Percentiles rank a stretch among this genome's conserved stretches.
phyloP scores from a whole-genome alignment of 2,113 vertebrate genomes.

The Eira barbara region DNA sequence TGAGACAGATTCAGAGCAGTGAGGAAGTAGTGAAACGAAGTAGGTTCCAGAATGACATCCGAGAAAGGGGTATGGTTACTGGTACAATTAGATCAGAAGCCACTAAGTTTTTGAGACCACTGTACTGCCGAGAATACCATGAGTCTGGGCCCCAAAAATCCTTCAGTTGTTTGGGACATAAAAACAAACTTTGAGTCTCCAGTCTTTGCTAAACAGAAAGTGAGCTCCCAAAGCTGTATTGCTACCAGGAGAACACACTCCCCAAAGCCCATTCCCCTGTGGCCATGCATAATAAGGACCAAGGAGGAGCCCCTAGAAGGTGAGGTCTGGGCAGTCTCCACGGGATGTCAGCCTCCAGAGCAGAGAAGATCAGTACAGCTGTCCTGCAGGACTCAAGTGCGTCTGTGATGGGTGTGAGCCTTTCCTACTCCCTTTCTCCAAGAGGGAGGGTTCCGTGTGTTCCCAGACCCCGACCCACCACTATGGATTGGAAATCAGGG shows the following conservation, averaged over 20 bases:
- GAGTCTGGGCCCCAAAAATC: neutral
- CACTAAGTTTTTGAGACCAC: neutral
- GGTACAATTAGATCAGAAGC: neutral
- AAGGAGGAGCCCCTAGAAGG: neutral
- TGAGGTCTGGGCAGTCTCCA: no score
- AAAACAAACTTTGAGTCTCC: neutral
- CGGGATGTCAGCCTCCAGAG: no score
- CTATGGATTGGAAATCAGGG: neutral
- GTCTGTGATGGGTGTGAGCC: rapidly evolving
- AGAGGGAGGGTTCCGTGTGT: neutral
- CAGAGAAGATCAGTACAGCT: no score
- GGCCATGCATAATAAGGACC: neutral
- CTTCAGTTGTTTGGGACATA: neutral
- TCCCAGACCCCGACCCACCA: no score
- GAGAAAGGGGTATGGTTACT: neutral
- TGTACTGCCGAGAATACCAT: neutral
- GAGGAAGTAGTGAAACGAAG: no score
- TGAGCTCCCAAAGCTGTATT: neutral
- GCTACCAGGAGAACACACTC: neutral
- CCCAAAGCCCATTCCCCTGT: no score
- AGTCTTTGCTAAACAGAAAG: neutral
- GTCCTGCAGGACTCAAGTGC: neutral
- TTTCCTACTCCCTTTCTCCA: neutral
- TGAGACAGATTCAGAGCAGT: neutral
- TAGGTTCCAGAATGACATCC: neutral